Percentiles rank a stretch among this genome's conserved stretches.
Conservation (phyloP, 2,888 invertebrate genomes). For the Melieria picta region DNA sequence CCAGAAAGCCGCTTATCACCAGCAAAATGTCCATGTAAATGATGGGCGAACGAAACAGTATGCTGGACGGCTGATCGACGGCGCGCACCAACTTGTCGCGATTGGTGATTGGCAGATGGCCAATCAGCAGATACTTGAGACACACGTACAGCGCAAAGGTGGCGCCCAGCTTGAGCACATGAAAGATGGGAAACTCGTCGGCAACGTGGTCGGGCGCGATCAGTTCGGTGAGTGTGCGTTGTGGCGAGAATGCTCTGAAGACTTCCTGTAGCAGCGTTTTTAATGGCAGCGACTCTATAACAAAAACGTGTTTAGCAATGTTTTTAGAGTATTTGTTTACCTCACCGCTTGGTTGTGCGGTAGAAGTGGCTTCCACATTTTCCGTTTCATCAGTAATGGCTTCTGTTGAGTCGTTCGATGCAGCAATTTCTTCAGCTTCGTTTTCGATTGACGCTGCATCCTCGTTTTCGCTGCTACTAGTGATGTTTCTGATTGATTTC, state of each 20-base stretch:
- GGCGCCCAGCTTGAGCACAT: conserved; percentile 75
- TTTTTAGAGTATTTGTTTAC: no score
- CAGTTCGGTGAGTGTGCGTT: conserved; percentile 71
- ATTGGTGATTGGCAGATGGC: conserved; percentile 73
- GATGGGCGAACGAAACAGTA: conserved; percentile 72
- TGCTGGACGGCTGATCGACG: conserved; percentile 71
- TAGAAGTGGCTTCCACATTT: neutral
- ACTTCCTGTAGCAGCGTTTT: conserved; percentile 44
- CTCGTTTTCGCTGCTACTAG: neutral
- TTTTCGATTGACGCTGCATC: neutral
- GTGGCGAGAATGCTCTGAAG: conserved; percentile 73
- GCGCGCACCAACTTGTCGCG: conserved; percentile 66
- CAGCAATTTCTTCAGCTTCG: neutral
- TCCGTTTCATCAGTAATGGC: neutral
- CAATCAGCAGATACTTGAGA: conserved; percentile 74
- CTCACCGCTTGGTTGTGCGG: no score
- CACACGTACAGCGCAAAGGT: conserved; percentile 73
- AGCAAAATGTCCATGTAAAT: conserved; percentile 76
- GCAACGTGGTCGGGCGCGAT: conserved; percentile 67
- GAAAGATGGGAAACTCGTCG: conserved; percentile 74
- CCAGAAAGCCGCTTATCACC: conserved; percentile 74
- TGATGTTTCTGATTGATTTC: no score
- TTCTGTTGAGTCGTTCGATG: neutral
- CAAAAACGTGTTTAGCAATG: no score
- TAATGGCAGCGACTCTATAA: conserved; percentile 32